Conservation (phyloP, 2,113 vertebrate species). For the Alosa alosa region DNA sequence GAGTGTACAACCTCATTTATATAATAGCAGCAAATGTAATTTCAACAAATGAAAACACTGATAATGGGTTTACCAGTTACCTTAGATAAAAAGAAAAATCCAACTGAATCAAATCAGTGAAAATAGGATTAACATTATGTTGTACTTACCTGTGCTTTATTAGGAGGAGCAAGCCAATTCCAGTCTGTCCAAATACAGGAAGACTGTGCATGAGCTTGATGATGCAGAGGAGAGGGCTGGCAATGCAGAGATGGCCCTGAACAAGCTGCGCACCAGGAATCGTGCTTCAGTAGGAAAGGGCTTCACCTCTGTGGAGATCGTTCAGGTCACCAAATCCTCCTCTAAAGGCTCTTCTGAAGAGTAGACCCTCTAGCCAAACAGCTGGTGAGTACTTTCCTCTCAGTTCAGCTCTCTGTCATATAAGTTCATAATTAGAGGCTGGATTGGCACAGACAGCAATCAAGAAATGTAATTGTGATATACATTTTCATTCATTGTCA, state of each 20-base stretch:
- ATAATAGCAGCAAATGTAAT: background rate
- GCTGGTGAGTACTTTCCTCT: background rate
- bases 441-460: too few species aligned
- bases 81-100: background rate
- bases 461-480: background rate
- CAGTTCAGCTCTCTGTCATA: background rate
- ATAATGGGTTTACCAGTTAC: background rate
- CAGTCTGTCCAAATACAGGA: slow-evolving; percentile 66
- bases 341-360: slow-evolving; percentile 55
- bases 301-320: slow-evolving; percentile 67
- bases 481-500: background rate
- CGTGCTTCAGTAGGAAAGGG: slow-evolving; percentile 57
- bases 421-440: background rate
- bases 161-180: slow-evolving; percentile 71
- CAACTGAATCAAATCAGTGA: background rate
- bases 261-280: slow-evolving; percentile 65
- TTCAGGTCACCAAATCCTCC: slow-evolving; percentile 62
- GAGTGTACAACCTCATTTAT: background rate
- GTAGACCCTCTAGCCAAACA: slow-evolving; percentile 33
- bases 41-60: background rate
- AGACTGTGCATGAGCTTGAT: slow-evolving; percentile 55
- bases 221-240: slow-evolving; percentile 63
- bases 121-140: background rate
- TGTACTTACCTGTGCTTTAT: background rate
- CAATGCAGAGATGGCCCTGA: slow-evolving; percentile 62